Percentiles rank a stretch among this genome's conserved stretches.
phyloP scores from a whole-genome alignment of 2,888 invertebrate species.

The Drosophila neonasuta region DNA sequence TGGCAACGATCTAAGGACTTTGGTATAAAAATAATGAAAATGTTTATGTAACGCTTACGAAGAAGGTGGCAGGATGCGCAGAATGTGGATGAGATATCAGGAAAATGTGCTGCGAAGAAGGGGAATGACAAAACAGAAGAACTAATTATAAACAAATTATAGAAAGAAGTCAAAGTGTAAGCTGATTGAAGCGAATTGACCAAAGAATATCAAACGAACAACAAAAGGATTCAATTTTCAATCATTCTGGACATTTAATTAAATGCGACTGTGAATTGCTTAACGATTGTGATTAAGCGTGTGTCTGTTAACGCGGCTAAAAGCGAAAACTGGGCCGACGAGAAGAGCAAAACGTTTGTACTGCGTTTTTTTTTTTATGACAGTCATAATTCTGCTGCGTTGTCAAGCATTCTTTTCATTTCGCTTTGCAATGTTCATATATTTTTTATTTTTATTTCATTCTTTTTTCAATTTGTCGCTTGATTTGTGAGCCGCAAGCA shows the following conservation, averaged over 20 bases:
- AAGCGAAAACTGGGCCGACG: neutral
- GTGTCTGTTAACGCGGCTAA: slow-evolving; percentile 18
- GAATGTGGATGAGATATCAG: neutral
- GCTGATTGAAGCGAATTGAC: slow-evolving; percentile 21
- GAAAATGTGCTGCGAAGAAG: neutral
- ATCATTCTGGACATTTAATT: slow-evolving; percentile 32
- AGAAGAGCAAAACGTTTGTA: neutral
- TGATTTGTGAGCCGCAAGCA: slow-evolving; percentile 54
- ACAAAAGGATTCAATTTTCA: slow-evolving; percentile 15
- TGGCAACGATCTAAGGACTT: slow-evolving; percentile 50
- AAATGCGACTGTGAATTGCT: slow-evolving; percentile 21
- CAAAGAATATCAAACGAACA: slow-evolving; percentile 4
- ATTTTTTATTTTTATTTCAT: neutral
- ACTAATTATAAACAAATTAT: slow-evolving; percentile 51
- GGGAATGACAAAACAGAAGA: slow-evolving; percentile 22
- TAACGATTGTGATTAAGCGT: slow-evolving; percentile 20
- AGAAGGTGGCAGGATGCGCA: slow-evolving; percentile 1
- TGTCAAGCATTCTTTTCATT: slow-evolving; percentile 32
- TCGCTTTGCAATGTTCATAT: neutral
- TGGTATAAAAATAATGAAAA: slow-evolving; percentile 52
- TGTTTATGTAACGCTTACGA: slow-evolving; percentile 44
- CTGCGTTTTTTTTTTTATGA: slow-evolving; percentile 26
- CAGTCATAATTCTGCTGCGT: slow-evolving; percentile 43
- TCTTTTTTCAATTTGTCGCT: slow-evolving; percentile 46
- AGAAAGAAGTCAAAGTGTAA: slow-evolving; percentile 21